Base-by-base conservation (phyloP, 92 coral and sea anemone genomes). In the Epizoanthus illoricatus region DNA sequence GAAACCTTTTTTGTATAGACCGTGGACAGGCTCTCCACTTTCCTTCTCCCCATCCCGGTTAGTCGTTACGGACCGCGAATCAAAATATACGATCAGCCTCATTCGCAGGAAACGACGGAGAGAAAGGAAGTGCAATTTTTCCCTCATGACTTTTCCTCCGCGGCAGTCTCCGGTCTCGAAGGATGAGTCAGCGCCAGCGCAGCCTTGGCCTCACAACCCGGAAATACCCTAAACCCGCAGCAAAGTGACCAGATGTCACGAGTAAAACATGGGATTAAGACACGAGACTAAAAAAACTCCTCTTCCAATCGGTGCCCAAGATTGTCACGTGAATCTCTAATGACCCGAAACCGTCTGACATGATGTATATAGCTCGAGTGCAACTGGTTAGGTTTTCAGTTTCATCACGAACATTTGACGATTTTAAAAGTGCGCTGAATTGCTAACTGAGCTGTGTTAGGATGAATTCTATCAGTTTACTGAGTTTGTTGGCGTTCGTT, bases 221-320 rank as follows among this genome's bases (percentile, higher is more conserved):
- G 42, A 65, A 65, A 28, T 15, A 33, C 67, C 28, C 12, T 7
- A 20, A 62, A 7, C 12, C 67, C 67, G 10, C 36, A 62, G 8
- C 36, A 5, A 65, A 28, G 17, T 16, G 70, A 2, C 21, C 70
- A 5, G 18, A 17, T 17, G 24, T 65, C 70, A 65, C 70, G 70
- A 65, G 70, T 65, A 65, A 24, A 39, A 65, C 74, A 70, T 70
- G 74, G 56, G 74, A 39, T 41, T 70, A 5, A 1, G 56, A 19
- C 74, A 70, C 13, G 56, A 10, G 56, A 8, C 9, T 49, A 8
- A 1, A 49, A 49, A 49, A 49, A 7, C 15, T 8, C 2, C 23
- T 41, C 52, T 41, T 69, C 74, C 74, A 40, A 70, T 70, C 57
- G 13, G 56, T 42, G 55, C n/a, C 74, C 52, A 40, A 18, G 11